These are phyloP conservation scores for Cheilosia scutellata DNA, from an alignment of 2,888 invertebrate genomes.

Conservation along the genomic window DNA sequence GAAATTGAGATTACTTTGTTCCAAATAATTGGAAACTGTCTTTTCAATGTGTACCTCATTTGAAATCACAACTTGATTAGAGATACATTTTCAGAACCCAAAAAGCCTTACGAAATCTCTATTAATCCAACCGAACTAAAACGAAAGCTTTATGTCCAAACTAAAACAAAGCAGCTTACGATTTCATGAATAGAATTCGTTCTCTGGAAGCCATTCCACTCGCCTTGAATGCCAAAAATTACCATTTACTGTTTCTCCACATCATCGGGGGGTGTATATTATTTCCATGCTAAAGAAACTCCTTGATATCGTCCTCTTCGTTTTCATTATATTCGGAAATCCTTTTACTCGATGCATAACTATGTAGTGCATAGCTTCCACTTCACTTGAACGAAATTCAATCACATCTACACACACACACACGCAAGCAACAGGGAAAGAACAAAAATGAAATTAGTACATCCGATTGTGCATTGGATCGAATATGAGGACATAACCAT, in stretches of 20 bases:
- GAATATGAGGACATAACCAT: conserved; percentile 45
- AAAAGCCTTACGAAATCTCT: not conserved
- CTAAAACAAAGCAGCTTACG: not conserved
- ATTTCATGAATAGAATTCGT: not conserved
- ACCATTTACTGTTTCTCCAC: not conserved
- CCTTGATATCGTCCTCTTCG: not conserved
- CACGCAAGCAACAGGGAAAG: conserved; percentile 10
- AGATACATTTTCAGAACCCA: not conserved
- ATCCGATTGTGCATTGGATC: conserved; percentile 51
- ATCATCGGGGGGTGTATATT: not conserved
- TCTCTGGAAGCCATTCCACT: not conserved
- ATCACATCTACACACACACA: conserved; percentile 10
- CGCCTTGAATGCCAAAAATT: not conserved
- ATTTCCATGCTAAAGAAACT: not conserved
- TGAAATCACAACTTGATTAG: not conserved
- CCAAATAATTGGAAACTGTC: too few species aligned
- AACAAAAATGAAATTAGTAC: conserved; percentile 57
- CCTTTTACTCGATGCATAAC: not conserved
- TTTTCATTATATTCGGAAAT: not conserved
- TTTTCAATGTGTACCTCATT: not conserved
- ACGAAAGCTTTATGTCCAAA: not conserved
- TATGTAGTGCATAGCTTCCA: conserved; percentile 11
- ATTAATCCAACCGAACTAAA: conserved; percentile 1
- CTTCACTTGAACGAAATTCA: conserved; percentile 34
- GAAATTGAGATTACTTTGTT: too few species aligned